These are phyloP conservation scores for Lophotis ruficrista DNA, from an alignment of 2,113 vertebrate species.

Conservation along the genomic window DNA sequence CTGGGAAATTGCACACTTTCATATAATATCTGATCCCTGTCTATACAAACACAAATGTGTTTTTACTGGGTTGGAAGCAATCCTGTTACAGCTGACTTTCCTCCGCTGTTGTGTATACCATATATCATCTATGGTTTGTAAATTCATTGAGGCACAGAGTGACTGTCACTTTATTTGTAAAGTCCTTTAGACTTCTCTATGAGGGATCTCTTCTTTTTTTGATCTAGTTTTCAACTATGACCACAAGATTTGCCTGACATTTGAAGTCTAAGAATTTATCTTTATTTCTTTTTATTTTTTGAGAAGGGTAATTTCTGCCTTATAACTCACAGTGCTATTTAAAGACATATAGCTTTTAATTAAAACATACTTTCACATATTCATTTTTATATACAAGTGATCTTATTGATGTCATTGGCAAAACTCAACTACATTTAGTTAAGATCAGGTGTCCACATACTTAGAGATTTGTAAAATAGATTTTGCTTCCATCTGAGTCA, in stretches of 20 bases:
- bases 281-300: not conserved
- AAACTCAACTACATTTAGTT: not conserved
- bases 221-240: not conserved
- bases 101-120: not conserved
- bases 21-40: not conserved
- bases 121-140: not conserved
- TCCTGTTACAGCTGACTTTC: not conserved
- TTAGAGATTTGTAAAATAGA: not conserved
- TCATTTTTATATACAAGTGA: not conserved
- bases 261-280: not conserved
- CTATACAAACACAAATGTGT: not conserved
- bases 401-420: not conserved
- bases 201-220: not conserved
- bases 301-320: not conserved
- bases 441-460: not conserved
- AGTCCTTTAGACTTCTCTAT: not conserved
- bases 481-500: not conserved
- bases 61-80: not conserved
- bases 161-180: not conserved
- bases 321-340: not conserved
- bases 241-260: not conserved
- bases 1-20: not conserved
- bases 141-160: not conserved
- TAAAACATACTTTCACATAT: not conserved
- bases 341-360: not conserved